Evolutionary conservation across 1,140 invertebrate species (phyloP), one percentile per base, ranked within the genome.

Genomic region (Zaprionus gabonicus): DNA sequence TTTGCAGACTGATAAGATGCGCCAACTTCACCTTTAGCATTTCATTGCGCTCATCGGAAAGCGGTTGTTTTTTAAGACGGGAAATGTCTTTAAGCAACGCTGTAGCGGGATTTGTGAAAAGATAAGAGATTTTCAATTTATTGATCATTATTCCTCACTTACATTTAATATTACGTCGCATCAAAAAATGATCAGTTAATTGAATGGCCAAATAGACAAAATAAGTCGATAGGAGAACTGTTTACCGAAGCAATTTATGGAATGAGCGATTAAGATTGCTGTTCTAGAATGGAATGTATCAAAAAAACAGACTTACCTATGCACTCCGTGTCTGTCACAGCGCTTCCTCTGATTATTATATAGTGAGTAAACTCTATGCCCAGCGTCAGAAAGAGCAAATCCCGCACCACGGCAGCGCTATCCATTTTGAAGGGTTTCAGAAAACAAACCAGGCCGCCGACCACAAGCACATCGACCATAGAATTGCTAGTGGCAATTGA

Each of bases 371-470:
- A 4, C 9, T 71, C 58, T 0, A 80, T 1, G 7, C 44, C 36
- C 9, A 85, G 17, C 10, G 68, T 1, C 0, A 85, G 38, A 12
- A 86, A 80, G 1, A 85, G 25, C 0, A 80, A n/a, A 60, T 82
- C 83, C 0, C 71, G 46, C 13, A 68, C 23, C 0, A 74, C 36
- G 17, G 55, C 55, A 27, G 56, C 10, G 1, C 68, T 72, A 17
- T 76, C 71, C 71, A 85, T 80, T 3, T 36, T 59, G 17, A 85
- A 87, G 0, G 82, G 80, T 15, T 64, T 70, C 5, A 85, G 23
- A n/a, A 67, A 86, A 27, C 76, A 72, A 4, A 85, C 17, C 6
- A 64, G 38, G 3, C 83, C 82, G 0, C 82, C 82, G 13, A 66
- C 58, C 5, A 85, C 1, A 3, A 85, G 56, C 0, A 87, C 57